Evolutionary conservation across 2,113 vertebrate species (phyloP), one percentile per base, ranked within the genome.

Genomic region (Mirza zaza): DNA sequence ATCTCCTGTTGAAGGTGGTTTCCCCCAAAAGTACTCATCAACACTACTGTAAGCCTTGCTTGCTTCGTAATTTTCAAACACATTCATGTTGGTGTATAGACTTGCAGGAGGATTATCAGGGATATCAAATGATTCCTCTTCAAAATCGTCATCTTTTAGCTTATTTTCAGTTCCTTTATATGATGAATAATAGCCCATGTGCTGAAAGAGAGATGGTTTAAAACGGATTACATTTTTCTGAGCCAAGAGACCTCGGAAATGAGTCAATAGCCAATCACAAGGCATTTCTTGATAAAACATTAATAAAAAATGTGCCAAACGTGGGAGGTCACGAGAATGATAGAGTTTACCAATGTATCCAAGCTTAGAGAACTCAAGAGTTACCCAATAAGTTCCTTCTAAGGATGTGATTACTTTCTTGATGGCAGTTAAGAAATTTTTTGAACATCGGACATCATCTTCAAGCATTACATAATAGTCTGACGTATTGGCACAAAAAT

Each of bases 211-310:
- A n/a, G 99, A 99, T 80, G 99, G 99, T 97, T 99, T 99, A 98
- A 99, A 99, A 91, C 99, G 99, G 55, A 99, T 99, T 57, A 99
- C 99, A 87, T 99, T 99, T 98, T 99, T 99, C 98, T 99, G 99
- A 92, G 99, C 99, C 97, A 99, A 96, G 4, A 99, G 98, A 63
- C 99, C 99, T 76, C 99, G 98, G 83, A 99, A 99, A 98, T 99
- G 99, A 97, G 99, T 99, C 61, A 99, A 99, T 52, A 99, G 98
- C 99, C 99, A 99, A 95, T 99, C 99, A 0, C 99, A 99, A 98
- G 99, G 99, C 99, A 99, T 99, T 98, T 99, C 99, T 98, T 99
- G 99, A 98, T 99, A 99, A 98, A 99, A 99, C 99, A 99, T 99
- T 98, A 99, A 98, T 96, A 99, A 98, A 99, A 99, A 99, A 95